These are phyloP conservation scores for Cybosia mesomella DNA, from an alignment of 2,888 invertebrate species.

Conservation along the genomic window DNA sequence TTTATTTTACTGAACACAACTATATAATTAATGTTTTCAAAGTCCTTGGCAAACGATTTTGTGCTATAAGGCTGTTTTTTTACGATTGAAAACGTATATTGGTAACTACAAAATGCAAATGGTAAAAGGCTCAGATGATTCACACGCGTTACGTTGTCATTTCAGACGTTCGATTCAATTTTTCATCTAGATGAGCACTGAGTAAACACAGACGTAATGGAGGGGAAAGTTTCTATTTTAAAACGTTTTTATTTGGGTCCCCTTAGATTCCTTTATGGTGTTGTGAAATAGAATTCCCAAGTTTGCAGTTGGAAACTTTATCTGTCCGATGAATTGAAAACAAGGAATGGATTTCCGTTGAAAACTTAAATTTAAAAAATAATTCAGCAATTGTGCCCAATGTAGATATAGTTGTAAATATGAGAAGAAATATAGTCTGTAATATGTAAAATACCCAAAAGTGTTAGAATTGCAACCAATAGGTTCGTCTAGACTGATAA, in stretches of 20 bases:
- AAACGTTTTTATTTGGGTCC: constrained; percentile 60
- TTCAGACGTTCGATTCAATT: constrained; percentile 80
- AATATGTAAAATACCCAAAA: no score
- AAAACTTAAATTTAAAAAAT: constrained; percentile 21
- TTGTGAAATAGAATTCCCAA: constrained; percentile 66
- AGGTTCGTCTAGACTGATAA: no score
- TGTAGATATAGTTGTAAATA: no score
- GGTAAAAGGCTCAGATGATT: constrained; percentile 62
- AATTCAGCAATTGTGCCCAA: no score
- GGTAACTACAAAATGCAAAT: constrained; percentile 7
- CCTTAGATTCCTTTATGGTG: constrained; percentile 54
- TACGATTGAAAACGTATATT: not conserved
- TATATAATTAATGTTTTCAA: constrained; percentile 31
- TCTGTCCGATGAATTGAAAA: constrained; percentile 60
- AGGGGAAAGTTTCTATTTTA: constrained; percentile 70
- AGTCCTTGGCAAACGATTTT: constrained; percentile 31
- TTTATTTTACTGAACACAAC: constrained; percentile 74
- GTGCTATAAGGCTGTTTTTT: accelerated
- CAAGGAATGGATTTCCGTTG: constrained; percentile 56
- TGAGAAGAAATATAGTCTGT: no score
- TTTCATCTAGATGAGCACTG: constrained; percentile 76
- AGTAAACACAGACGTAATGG: constrained; percentile 69
- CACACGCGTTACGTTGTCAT: constrained; percentile 77
- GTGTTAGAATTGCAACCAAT: no score
- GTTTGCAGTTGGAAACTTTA: constrained; percentile 63